Evolutionary conservation across 2,113 vertebrate genomes (phyloP).

Genomic region (Anarhynchus alexandrinus): DNA sequence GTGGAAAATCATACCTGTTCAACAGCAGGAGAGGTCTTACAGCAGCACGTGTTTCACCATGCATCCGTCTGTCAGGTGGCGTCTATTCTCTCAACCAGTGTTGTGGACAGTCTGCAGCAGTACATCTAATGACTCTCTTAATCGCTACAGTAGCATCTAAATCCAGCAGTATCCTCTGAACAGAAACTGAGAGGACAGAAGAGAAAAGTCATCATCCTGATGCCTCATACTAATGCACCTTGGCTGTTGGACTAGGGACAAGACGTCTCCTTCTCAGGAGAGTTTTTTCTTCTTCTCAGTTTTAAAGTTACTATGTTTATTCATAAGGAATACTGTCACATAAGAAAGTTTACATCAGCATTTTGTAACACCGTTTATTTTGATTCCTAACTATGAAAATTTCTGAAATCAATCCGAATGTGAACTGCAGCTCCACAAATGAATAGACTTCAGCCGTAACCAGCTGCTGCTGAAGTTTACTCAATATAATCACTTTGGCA

Average conservation of each 20-base stretch:
- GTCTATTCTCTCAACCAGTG: background rate
- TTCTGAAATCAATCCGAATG: background rate
- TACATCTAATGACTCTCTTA: background rate
- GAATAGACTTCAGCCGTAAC: too few species aligned
- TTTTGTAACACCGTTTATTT: background rate
- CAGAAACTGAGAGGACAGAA: background rate
- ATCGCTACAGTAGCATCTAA: background rate
- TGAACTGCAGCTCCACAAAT: background rate
- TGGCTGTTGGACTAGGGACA: rapidly evolving
- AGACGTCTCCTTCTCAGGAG: background rate
- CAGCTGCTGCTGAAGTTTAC: background rate
- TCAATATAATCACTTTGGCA: background rate
- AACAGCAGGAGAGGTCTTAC: background rate
- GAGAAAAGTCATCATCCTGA: background rate
- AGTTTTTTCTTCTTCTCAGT: background rate
- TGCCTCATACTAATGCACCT: background rate
- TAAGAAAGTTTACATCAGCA: background rate
- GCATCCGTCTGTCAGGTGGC: background rate
- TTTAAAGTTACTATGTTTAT: background rate
- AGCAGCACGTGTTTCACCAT: background rate
- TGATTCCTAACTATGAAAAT: background rate
- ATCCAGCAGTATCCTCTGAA: background rate
- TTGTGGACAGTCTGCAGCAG: background rate
- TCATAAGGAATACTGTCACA: background rate
- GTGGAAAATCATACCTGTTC: background rate